Evolutionary conservation across 2,113 vertebrate genomes (phyloP).

Genomic region (Xyrauchen texanus): DNA sequence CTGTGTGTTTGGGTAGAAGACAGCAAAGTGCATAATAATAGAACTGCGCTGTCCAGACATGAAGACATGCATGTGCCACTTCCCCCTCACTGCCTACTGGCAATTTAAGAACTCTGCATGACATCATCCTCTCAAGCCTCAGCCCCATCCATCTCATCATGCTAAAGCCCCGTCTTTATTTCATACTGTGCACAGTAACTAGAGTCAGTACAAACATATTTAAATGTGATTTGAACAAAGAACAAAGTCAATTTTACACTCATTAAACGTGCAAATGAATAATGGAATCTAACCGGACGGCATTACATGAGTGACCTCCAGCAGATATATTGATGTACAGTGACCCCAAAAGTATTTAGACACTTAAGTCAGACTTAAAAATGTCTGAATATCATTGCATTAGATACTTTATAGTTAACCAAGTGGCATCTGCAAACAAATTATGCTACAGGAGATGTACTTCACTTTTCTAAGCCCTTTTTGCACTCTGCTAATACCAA

Average conservation of each 20-base stretch:
- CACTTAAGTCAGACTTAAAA: too few relatives aligned
- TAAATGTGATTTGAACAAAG: background rate
- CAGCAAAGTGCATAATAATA: slow-evolving; percentile 32
- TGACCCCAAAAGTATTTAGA: too few relatives aligned
- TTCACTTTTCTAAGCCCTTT: too few relatives aligned
- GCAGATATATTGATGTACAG: too few relatives aligned
- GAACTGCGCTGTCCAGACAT: slow-evolving; percentile 38
- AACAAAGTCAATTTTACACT: slow-evolving; percentile 6
- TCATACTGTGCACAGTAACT: background rate
- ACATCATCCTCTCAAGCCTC: slow-evolving; percentile 47
- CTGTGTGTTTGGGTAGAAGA: slow-evolving; percentile 1
- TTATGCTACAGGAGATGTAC: too few relatives aligned
- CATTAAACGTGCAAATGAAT: background rate
- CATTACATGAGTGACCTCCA: too few relatives aligned
- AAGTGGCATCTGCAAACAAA: too few relatives aligned
- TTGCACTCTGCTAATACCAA: too few relatives aligned
- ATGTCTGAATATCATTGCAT: too few relatives aligned
- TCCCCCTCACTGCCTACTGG: slow-evolving; percentile 7
- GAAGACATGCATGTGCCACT: slow-evolving; percentile 27
- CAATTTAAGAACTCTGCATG: slow-evolving; percentile 19
- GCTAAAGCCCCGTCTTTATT: background rate
- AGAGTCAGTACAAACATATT: background rate
- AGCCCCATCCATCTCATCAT: slow-evolving; percentile 38
- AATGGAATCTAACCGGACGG: background rate
- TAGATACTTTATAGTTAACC: too few relatives aligned